Evolutionary conservation across 1,140 invertebrate species (phyloP), one percentile per base, ranked within the genome.

Genomic region (Papilio machaon): DNA sequence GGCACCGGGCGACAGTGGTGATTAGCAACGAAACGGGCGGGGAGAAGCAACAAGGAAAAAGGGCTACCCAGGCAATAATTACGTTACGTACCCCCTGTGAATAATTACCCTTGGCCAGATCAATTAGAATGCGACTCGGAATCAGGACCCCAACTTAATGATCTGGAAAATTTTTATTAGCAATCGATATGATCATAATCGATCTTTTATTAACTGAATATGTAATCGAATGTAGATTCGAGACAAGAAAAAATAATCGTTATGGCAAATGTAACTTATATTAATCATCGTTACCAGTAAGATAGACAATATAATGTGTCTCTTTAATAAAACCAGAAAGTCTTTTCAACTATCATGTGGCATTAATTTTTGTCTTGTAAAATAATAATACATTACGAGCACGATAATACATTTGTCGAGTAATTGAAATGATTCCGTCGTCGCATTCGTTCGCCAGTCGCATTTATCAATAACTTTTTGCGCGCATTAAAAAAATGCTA

Each of bases 51-150:
- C 90, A 92, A 91, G 91, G 91, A 92, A 92, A 93, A 93, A 92
- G 92, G 91, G 91, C 90, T 92, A 87, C 90, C 85, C 87, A 76
- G 84, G 87, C 85, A 91, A 92, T 92, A 91, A 93, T 94, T 92
- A 93, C 90, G 87, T 91, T 92, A 91, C 90, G 87, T 90, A 90
- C 86, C 88, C 90, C 90, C 91, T 91, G 89, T 91, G 90, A 91
- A 94, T 93, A 94, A 93, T 94, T 93, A 93, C 91, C 87, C 87
- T 79, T 58, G 80, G 80, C 84, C 85, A 88, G 90, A 93, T 92
- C 92, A 91, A 92, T 94, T 92, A 92, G 86, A 87, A 85, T 86
- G 84, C 89, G 87, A 90, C 88, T 89, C 86, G 85, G 86, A 87
- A 91, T 91, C 90, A 89, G 86, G 89, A 83, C 85, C 82, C 82